Evolutionary conservation across 2,888 invertebrate species (phyloP), one percentile per base, ranked within the genome.

Genomic region (Ormia ochracea): DNA sequence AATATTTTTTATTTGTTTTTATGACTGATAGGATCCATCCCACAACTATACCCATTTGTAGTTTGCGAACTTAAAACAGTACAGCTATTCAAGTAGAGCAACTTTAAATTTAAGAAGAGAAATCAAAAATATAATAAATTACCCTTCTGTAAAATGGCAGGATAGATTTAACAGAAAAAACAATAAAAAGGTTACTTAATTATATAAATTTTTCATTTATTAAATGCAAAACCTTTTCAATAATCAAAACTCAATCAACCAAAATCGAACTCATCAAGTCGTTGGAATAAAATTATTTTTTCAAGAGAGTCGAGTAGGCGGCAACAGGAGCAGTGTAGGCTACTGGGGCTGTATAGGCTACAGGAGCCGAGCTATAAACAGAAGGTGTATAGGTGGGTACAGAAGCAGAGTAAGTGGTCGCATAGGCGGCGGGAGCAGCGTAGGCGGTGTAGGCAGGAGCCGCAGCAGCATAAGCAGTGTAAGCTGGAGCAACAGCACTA

Each of bases 361-460:
- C 54, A 26, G 76, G 72, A 12, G 81, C 38, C 28, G 73, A 75
- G 2, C 74, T 72, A 41, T 78, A 75, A 45, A 84, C 82, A 41
- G 85, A 85, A 1, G 66, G 14, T 5, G 77, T 52, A 7, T 73
- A 78, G 10, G 68, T 68, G 26, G 63, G 26, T n/a, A n/a, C n/a
- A 9, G 68, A 78, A 2, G 78, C 74, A 41, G 81, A 65, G 38
- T 83, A 83, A 0, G 83, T 74, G 21, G n/a, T n/a, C n/a, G 75
- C 38, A 33, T 73, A 78, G 10, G 74, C 52, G 26, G 81, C 76
- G 59, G 70, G 38, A 14, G 83, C 70, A n/a, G 83, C 69, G 36
- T 85, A 86, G 0, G 85, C 77, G 0, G 85, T 79, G 61, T 81
- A 73, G 33, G 80, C 66, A 3, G 80, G 75, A 0, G 78, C 81